Conservation (phyloP, 1,140 invertebrate species). For the Drosophila willistoni region DNA sequence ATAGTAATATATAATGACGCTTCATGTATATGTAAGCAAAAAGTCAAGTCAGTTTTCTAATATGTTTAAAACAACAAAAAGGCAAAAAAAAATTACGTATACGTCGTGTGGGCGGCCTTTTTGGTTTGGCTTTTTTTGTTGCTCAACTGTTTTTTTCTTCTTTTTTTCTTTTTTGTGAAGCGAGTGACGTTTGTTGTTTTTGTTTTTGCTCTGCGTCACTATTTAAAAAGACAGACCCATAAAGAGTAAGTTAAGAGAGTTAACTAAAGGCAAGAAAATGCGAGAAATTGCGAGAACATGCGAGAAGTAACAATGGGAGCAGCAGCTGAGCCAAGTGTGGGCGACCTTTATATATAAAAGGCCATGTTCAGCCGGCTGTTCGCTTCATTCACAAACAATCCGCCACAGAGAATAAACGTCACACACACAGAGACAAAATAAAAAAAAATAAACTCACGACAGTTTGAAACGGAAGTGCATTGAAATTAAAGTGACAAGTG, state of each 20-base stretch:
- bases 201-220: constrained; percentile 22
- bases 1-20: constrained; percentile 25
- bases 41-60: constrained; percentile 37
- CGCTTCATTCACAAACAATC: constrained; percentile 9
- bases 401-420: constrained; percentile 10
- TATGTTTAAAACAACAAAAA: constrained; percentile 19
- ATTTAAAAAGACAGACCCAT: background rate
- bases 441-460: background rate
- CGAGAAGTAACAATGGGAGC: background rate
- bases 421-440: background rate
- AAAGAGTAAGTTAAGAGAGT: constrained; percentile 14
- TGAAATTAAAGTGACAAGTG: constrained; percentile 11
- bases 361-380: constrained; percentile 8
- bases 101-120: constrained; percentile 52
- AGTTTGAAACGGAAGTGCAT: constrained; percentile 4
- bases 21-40: constrained; percentile 39
- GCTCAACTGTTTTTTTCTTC: constrained; percentile 24
- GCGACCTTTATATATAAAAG: constrained; percentile 17
- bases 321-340: background rate
- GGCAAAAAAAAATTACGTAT: constrained; percentile 13
- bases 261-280: background rate
- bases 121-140: constrained; percentile 34
- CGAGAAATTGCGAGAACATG: constrained; percentile 17
- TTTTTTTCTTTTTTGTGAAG: constrained; percentile 30
- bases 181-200: constrained; percentile 56